Percentiles rank a stretch among this genome's conserved stretches.
These are phyloP conservation scores for Meghimatium bilineatum DNA, from an alignment of 2,888 invertebrate genomes.

Conservation along the genomic window DNA sequence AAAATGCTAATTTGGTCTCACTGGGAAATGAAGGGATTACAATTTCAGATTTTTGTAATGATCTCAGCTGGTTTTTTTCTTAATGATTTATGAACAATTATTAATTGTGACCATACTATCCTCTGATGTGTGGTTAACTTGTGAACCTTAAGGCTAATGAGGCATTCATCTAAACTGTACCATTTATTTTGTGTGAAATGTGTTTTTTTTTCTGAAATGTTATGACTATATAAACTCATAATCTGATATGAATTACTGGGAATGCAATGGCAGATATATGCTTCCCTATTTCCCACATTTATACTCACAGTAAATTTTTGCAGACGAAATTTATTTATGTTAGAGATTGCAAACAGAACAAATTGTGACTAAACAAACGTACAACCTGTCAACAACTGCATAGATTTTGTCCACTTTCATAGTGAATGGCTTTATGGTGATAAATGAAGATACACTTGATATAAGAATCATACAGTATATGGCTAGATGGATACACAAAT, in stretches of 20 bases:
- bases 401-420: slow-evolving; percentile 15
- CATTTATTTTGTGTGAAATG: not conserved
- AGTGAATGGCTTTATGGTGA: not conserved
- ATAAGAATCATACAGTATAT: not conserved
- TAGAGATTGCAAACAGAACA: not conserved
- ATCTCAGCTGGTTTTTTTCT: not conserved
- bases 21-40: too few species aligned
- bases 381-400: slow-evolving; percentile 15
- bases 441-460: not conserved
- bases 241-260: not conserved
- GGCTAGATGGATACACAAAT: not conserved
- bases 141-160: not conserved
- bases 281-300: slow-evolving; percentile 44
- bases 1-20: too few species aligned
- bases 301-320: slow-evolving; percentile 40
- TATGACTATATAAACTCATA: too few species aligned
- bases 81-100: not conserved
- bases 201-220: too few species aligned
- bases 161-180: not conserved
- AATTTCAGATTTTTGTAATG: not conserved
- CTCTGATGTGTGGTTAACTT: not conserved
- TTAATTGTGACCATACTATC: not conserved
- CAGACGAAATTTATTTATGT: slow-evolving; percentile 2
- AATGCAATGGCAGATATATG: not conserved
- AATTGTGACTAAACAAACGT: not conserved